Evolutionary conservation across 2,797 vertebrate genomes (phyloP).

Genomic region (Rhodeus uyekii): DNA sequence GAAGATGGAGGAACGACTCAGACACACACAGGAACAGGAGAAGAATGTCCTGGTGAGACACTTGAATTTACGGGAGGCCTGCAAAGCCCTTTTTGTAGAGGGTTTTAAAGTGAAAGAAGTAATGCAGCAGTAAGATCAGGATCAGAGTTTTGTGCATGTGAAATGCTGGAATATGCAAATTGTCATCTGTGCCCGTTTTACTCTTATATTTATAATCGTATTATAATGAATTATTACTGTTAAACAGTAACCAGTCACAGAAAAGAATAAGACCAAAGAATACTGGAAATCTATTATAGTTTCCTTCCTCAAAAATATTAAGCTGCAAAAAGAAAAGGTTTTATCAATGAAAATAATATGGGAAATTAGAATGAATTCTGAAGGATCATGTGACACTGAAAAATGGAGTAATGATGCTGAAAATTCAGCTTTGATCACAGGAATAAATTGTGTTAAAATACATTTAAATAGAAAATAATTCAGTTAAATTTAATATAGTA

Average conservation of each 20-base stretch:
- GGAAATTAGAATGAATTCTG: neutral
- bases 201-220: neutral
- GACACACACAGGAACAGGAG: constrained; percentile 85
- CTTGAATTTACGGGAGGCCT: neutral
- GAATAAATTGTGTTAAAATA: neutral
- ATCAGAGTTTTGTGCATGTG: neutral
- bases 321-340: neutral
- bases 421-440: neutral
- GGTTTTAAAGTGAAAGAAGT: neutral
- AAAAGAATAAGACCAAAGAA: neutral
- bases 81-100: too few species aligned
- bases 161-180: neutral
- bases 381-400: neutral
- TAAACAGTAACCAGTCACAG: neutral
- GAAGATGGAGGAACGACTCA: constrained; percentile 89
- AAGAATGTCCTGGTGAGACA: too few species aligned
- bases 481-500: too few species aligned
- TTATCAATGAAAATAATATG: neutral
- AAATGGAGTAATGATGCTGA: neutral
- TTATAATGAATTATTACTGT: neutral
- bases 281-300: neutral
- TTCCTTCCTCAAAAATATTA: neutral
- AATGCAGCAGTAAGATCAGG: neutral
- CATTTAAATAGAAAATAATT: neutral
- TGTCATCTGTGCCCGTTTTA: neutral